phyloP scores from a whole-genome alignment of 1,140 invertebrate species.

The Zaprionus inermis region DNA sequence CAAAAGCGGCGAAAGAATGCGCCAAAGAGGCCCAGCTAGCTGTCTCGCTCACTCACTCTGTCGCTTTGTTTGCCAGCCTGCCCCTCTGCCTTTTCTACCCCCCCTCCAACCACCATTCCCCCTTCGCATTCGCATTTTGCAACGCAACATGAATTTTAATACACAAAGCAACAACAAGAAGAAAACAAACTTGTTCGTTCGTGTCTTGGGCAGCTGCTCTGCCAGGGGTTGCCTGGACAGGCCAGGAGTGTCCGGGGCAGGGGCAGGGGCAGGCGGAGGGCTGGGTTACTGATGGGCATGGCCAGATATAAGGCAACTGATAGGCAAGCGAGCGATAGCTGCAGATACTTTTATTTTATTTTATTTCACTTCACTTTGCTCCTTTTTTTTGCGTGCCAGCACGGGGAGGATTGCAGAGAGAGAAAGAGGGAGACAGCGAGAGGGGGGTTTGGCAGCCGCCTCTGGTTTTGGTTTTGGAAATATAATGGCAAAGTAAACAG shows the following conservation, averaged over 20 bases:
- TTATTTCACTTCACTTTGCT: conserved; percentile 37
- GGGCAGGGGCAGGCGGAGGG: background rate
- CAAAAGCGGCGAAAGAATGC: conserved; percentile 21
- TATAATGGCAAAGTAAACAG: conserved; percentile 61
- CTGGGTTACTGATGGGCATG: conserved; percentile 23
- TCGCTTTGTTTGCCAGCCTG: conserved; percentile 18
- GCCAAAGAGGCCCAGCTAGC: background rate
- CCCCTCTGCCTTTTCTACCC: background rate
- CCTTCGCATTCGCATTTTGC: conserved; percentile 39
- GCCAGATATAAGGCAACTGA: conserved; percentile 48
- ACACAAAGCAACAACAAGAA: conserved; percentile 18
- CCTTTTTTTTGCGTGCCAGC: conserved; percentile 1
- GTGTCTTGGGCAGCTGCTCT: conserved; percentile 1
- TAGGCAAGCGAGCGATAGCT: conserved; percentile 52
- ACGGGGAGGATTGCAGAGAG: background rate
- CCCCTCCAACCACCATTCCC: too few relatives aligned
- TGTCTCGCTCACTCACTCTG: conserved; percentile 4
- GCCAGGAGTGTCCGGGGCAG: background rate
- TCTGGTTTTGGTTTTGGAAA: conserved; percentile 51
- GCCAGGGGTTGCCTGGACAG: background rate
- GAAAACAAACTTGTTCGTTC: conserved; percentile 36
- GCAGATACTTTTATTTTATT: conserved; percentile 54
- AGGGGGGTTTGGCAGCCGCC: conserved; percentile 26
- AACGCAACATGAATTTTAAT: conserved; percentile 59
- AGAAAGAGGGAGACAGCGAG: background rate